phyloP scores from a whole-genome alignment of 2,888 invertebrate genomes.

The Poecilus cupreus region DNA sequence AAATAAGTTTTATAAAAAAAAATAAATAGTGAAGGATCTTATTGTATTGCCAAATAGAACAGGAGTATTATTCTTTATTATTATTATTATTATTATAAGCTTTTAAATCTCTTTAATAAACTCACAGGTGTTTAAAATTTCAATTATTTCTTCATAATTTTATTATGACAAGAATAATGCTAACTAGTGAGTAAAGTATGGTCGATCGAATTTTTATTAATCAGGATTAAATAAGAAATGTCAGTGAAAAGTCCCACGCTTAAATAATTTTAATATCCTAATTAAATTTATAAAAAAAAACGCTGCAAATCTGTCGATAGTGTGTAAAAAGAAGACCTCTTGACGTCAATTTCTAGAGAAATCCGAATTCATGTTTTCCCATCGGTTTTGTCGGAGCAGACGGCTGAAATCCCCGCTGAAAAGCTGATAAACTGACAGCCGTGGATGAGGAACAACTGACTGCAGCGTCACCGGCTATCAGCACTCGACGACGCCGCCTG shows the following conservation, averaged over 20 bases:
- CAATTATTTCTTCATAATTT: no score
- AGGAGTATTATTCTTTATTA: no score
- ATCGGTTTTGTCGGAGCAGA: conserved; percentile 34
- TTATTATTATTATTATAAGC: no score
- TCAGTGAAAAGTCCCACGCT: background rate
- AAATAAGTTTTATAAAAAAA: no score
- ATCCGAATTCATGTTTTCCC: conserved; percentile 36
- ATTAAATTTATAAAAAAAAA: conserved; percentile 5
- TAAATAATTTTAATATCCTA: conserved; percentile 13
- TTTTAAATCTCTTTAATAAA: no score
- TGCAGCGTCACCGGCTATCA: conserved; percentile 19
- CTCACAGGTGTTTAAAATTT: no score
- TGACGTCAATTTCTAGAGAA: conserved; percentile 32
- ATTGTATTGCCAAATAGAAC: no score
- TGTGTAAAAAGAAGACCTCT: conserved; percentile 8
- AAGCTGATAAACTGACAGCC: conserved; percentile 39
- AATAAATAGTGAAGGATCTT: no score
- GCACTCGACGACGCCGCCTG: background rate
- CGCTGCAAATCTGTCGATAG: background rate
- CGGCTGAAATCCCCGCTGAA: conserved; percentile 38
- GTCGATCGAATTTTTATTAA: no score
- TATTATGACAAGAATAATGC: no score
- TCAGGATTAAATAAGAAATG: background rate
- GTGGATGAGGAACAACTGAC: conserved; percentile 33
- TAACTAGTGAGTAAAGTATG: no score